Conservation (phyloP, 2,797 vertebrate species). For the Yasuhikotakia modesta region DNA sequence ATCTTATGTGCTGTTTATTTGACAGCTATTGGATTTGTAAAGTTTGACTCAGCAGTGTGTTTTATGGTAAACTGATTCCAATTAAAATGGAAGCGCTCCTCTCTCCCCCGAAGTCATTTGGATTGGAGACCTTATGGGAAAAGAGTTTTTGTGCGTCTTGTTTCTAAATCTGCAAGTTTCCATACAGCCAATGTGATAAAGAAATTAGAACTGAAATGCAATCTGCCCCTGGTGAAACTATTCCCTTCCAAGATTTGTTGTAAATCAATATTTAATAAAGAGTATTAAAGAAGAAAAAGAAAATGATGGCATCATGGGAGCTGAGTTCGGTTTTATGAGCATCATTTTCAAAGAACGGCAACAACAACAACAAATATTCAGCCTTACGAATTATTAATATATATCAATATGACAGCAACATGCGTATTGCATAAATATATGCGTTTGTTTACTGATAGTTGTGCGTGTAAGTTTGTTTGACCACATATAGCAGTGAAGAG, state of each 20-base stretch:
- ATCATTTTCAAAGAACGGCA: slow-evolving; percentile 39
- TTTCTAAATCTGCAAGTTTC: slow-evolving; percentile 47
- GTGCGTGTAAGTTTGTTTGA: slow-evolving; percentile 18
- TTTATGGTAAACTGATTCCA: slow-evolving; percentile 45
- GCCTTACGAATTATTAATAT: slow-evolving; percentile 45
- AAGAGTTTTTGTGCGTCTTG: slow-evolving; percentile 21
- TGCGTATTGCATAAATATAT: slow-evolving; percentile 8
- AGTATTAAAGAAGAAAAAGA: slow-evolving; percentile 48
- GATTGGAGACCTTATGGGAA: slow-evolving; percentile 36
- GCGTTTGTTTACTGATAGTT: background rate
- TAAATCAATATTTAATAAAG: slow-evolving; percentile 65
- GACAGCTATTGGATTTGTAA: background rate
- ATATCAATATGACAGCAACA: slow-evolving; percentile 50
- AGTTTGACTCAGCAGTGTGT: slow-evolving; percentile 17
- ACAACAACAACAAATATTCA: slow-evolving; percentile 28
- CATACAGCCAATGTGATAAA: slow-evolving; percentile 34
- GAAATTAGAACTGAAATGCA: slow-evolving; percentile 50
- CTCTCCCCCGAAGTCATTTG: slow-evolving; percentile 31
- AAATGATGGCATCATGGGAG: slow-evolving; percentile 25
- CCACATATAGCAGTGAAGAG: background rate
- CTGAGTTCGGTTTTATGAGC: slow-evolving; percentile 37
- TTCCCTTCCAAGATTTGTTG: slow-evolving; percentile 48
- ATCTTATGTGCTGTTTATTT: background rate
- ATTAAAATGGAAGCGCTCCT: slow-evolving; percentile 30
- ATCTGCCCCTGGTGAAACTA: slow-evolving; percentile 33